These are phyloP conservation scores for Heliconius erato DNA, from an alignment of 2,888 invertebrate species.

Conservation along the genomic window DNA sequence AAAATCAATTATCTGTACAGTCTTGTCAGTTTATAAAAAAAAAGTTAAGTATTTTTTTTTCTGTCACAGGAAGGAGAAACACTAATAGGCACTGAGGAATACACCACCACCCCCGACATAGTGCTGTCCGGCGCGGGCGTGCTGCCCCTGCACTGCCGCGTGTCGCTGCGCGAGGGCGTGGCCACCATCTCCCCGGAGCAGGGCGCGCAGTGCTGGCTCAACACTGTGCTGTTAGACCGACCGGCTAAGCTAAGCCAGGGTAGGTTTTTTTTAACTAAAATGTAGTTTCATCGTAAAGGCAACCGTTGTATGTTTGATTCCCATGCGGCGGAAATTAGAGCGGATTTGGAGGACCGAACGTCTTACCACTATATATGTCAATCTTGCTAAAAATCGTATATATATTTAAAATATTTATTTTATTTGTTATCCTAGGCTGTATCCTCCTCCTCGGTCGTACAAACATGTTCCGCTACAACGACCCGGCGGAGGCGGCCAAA, in stretches of 20 bases:
- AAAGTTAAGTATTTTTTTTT: neutral
- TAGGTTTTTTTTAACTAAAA: conserved; percentile 49
- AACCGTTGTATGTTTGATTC: too few species aligned
- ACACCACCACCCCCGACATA: conserved; percentile 90
- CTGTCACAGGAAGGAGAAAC: conserved; percentile 92
- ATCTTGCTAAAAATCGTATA: too few species aligned
- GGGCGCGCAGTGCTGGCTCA: conserved; percentile 93
- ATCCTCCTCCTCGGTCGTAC: conserved; percentile 91
- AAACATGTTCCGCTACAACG: conserved; percentile 95
- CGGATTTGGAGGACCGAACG: too few species aligned
- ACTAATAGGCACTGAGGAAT: conserved; percentile 92
- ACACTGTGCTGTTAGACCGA: conserved; percentile 91
- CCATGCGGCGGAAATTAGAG: too few species aligned
- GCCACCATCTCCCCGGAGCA: conserved; percentile 90
- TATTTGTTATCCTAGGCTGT: conserved; percentile 84
- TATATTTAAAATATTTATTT: neutral
- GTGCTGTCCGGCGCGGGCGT: conserved; percentile 91
- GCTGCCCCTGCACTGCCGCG: conserved; percentile 91
- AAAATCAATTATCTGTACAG: too few species aligned
- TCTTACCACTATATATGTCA: too few species aligned
- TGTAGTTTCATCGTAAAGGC: too few species aligned
- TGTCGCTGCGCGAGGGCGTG: conserved; percentile 89
- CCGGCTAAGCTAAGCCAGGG: conserved; percentile 92
- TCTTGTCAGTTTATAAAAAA: neutral
- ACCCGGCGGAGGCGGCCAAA: conserved; percentile 95